Evolutionary conservation across 2,888 invertebrate genomes (phyloP), one percentile per base, ranked within the genome.

Genomic region (Melieria crassipennis): DNA sequence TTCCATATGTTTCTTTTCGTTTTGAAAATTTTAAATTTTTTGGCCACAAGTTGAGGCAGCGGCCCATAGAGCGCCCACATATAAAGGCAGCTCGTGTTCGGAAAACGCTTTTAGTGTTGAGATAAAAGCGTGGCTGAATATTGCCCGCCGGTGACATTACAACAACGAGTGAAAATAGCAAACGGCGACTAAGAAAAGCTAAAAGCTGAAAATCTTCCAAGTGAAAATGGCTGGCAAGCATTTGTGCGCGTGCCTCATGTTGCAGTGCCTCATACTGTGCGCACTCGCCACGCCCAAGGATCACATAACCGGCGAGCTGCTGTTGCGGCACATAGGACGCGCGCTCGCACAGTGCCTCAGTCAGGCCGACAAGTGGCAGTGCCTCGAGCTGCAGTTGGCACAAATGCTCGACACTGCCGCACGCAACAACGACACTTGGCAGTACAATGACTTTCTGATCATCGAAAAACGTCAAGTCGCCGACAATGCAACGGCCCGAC

Each of bases 341-440:
- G 55, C 78, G 52, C 66, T 86, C 68, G 80, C 80, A 7, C 79
- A 80, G 16, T 87, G 87, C 58, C 73, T 87, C 16, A 76, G 76
- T 2, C 75, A 78, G 4, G 45, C 72, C 4, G 64, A 70, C 57
- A 79, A 76, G 13, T 69, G 74, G 69, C 76, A 79, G 43, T 89
- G 89, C 75, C 74, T 89, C n/a, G 87, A 87, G 69, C 84, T 83
- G 70, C 83, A 85, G 74, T 81, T 87, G 0, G 75, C 87, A 56
- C 80, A 84, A 6, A 73, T 85, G 9, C 78, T 89, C 60, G 88
- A 89, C 73, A 82, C 84, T 9, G 88, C 88, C 4, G 80, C 88
- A 7, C 77, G 78, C 75, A 86, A 85, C 69, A 85, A 86, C 69
- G 79, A 75, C 48, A 85, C 84, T 3, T 87, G 86, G 87, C 74